Evolutionary conservation across 2,113 vertebrate species (phyloP).

Genomic region (Phalacrocorax carbo): DNA sequence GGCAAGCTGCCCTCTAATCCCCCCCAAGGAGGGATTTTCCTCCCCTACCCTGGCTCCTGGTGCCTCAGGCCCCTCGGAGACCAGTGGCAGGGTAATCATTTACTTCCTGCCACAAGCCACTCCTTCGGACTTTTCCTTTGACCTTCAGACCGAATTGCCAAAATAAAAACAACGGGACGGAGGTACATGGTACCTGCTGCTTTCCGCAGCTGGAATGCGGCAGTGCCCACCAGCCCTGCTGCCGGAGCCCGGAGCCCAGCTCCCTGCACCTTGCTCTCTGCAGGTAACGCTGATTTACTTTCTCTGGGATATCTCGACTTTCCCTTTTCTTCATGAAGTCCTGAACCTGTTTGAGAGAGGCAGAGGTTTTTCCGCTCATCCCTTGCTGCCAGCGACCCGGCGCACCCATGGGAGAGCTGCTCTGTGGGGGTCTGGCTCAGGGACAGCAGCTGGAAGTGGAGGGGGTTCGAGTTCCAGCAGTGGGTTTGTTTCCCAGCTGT

Average conservation of each 20-base stretch:
- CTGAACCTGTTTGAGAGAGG: not conserved
- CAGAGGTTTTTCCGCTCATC: rapidly evolving
- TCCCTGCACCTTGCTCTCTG: not conserved
- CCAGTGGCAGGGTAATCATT: constrained; percentile 44
- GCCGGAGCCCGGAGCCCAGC: not conserved
- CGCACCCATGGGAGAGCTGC: not conserved
- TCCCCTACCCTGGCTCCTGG: not conserved
- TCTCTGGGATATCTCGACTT: not conserved
- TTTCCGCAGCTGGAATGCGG: not conserved
- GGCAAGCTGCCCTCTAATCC: constrained; percentile 22
- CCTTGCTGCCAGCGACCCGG: not conserved
- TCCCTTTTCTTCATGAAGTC: not conserved
- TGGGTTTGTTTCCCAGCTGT: not conserved
- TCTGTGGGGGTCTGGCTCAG: not conserved
- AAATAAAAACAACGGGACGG: constrained; percentile 21
- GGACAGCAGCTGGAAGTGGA: not conserved
- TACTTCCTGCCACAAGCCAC: constrained; percentile 60
- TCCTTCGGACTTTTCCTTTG: constrained; percentile 52
- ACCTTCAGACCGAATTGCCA: constrained; percentile 59
- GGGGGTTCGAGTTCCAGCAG: not conserved
- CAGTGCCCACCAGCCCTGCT: not conserved
- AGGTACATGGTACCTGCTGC: not conserved
- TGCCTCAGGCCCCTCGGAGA: not conserved
- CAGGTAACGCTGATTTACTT: constrained; percentile 4
- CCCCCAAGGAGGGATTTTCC: constrained; percentile 7